Evolutionary conservation across 2,888 invertebrate species (phyloP).

Genomic region (Sesamia inferens): DNA sequence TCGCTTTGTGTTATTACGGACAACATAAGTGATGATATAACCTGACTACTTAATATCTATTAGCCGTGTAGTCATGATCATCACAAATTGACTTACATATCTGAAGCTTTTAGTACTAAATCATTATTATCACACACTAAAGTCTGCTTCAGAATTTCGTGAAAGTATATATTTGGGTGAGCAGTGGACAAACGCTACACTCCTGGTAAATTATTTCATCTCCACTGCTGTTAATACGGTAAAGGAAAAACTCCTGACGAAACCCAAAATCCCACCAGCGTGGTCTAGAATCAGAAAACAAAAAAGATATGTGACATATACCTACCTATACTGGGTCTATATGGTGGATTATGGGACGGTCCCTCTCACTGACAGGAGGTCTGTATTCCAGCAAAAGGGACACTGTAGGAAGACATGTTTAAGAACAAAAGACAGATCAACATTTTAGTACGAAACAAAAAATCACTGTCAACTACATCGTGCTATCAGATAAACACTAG

Average conservation of each 20-base stretch:
- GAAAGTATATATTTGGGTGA: neutral
- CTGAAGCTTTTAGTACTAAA: neutral
- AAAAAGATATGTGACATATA: too few relatives aligned
- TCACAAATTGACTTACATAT: neutral
- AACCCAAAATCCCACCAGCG: too few relatives aligned
- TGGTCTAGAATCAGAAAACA: too few relatives aligned
- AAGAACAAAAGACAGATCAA: too few relatives aligned
- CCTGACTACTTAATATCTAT: neutral
- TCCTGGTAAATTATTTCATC: neutral
- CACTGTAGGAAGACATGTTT: neutral
- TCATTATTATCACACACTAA: neutral
- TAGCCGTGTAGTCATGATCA: neutral
- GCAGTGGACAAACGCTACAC: neutral
- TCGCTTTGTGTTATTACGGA: conserved; percentile 2
- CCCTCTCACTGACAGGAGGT: neutral
- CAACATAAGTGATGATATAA: neutral
- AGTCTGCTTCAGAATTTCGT: neutral
- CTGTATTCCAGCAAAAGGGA: neutral
- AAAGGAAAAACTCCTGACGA: too few relatives aligned
- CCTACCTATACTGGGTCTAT: too few relatives aligned
- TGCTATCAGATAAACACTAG: neutral
- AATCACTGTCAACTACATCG: neutral
- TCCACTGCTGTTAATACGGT: too few relatives aligned
- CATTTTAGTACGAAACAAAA: neutral
- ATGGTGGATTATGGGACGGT: neutral